Conservation (phyloP, 1,140 invertebrate genomes). For the Mizuhopecten yessoensis region DNA sequence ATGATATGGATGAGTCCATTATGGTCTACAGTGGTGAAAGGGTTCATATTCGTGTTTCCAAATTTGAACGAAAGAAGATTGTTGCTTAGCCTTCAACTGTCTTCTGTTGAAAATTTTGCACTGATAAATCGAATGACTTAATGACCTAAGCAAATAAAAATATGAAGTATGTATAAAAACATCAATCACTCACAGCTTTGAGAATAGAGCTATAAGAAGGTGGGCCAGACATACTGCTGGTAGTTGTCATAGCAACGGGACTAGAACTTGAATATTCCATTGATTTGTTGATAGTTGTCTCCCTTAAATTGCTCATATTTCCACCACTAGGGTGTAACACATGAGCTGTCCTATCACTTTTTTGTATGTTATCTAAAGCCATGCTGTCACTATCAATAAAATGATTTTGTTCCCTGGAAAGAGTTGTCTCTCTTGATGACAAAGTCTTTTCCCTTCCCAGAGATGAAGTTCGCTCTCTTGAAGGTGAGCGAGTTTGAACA, state of each 20-base stretch:
- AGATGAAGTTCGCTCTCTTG: background rate
- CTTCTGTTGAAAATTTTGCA: background rate
- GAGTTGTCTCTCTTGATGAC: background rate
- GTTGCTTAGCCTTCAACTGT: too few relatives aligned
- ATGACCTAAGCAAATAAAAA: too few relatives aligned
- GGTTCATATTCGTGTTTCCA: too few relatives aligned
- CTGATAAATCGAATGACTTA: too few relatives aligned
- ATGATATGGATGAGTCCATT: too few relatives aligned
- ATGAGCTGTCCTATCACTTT: background rate
- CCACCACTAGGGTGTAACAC: background rate
- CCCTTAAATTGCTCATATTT: background rate
- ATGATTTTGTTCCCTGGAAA: background rate
- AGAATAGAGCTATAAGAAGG: background rate
- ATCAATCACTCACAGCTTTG: background rate
- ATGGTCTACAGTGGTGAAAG: too few relatives aligned
- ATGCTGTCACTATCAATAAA: background rate
- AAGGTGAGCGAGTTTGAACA: background rate
- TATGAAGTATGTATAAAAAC: too few relatives aligned
- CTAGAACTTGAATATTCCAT: background rate
- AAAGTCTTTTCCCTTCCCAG: constrained; percentile 14
- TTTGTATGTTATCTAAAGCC: background rate
- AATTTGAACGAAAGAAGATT: too few relatives aligned
- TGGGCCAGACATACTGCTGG: background rate
- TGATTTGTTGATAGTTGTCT: background rate
- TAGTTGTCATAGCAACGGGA: background rate